phyloP scores from a whole-genome alignment of 1,140 invertebrate genomes.

The Zaprionus tsacasi region DNA sequence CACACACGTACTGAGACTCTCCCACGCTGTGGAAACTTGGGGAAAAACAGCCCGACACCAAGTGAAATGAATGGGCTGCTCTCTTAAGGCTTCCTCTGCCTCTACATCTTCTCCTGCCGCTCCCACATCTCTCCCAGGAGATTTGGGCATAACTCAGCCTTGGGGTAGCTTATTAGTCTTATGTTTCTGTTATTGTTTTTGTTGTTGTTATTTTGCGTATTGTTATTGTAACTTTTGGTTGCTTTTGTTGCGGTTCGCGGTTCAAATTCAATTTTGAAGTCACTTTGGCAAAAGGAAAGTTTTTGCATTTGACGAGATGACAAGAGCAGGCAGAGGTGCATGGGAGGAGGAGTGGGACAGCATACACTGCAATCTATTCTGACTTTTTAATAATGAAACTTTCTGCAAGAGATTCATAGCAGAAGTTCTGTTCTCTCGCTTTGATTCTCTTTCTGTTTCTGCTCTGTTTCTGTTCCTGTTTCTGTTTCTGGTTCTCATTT shows the following conservation, averaged over 20 bases:
- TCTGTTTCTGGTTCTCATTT: background rate
- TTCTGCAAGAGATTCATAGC: constrained; percentile 25
- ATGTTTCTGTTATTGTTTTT: constrained; percentile 24
- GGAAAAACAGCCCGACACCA: constrained; percentile 39
- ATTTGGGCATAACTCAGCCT: constrained; percentile 38
- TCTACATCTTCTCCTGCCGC: background rate
- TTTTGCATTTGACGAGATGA: constrained; percentile 40
- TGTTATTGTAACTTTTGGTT: constrained; percentile 8
- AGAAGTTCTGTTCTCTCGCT: constrained; percentile 29
- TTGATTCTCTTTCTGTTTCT: constrained; percentile 21
- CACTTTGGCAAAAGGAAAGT: constrained; percentile 23
- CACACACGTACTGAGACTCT: background rate
- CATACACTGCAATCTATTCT: constrained; percentile 25
- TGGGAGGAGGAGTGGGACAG: background rate
- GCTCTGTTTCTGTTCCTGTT: background rate
- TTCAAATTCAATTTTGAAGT: constrained; percentile 64
- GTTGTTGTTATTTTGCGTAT: background rate
- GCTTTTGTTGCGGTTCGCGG: constrained; percentile 38
- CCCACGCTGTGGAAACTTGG: constrained; percentile 34
- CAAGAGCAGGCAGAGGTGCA: constrained; percentile 28
- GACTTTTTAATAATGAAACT: constrained; percentile 50
- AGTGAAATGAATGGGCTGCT: constrained; percentile 22
- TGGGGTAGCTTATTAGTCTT: constrained; percentile 52
- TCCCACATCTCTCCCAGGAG: constrained; percentile 19
- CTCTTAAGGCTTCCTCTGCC: background rate